Evolutionary conservation across 2,888 invertebrate genomes (phyloP), one percentile per base, ranked within the genome.

Genomic region (Pegoplata infirma): DNA sequence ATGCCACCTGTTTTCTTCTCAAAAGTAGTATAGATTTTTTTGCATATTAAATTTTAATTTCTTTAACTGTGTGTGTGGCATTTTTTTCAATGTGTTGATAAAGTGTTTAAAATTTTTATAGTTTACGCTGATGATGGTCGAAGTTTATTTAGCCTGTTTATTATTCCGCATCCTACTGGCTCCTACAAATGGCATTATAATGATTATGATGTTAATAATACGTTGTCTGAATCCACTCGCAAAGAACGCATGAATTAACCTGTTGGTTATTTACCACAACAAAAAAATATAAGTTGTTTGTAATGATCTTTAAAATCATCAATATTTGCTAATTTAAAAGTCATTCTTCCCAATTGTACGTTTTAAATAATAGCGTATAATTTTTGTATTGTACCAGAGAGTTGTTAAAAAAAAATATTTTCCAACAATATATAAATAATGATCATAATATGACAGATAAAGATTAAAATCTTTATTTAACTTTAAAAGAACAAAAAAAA

Each of bases 221-320:
- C n/a, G n/a, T n/a, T n/a, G n/a, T n/a, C 10, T 61, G 56, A 49
- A 49, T 56, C 56, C 56, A 63, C n/a, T 46, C 19, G 19, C 55
- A 28, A 12, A 16, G 17, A 7, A 3, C 46, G 32, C 63, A 25
- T 46, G 36, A 40, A 40, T 40, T 12, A 40, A 40, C 36, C 36
- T 61, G 49, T n/a, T 21, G 49, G 36, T 17, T 66, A 64, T 67
- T 79, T 69, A 55, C 66, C 66, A 47, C 69, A 36, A n/a, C n/a
- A n/a, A n/a, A n/a, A n/a, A 66, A 74, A 79, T 74, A n/a, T 79
- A 74, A 79, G 69, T 79, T 79, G 78, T 79, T 74, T 79, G 55
- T 56, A 74, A 61, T 71, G 78, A 79, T 79, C 74, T 79, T n/a
- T 49, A 47, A 66, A 66, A 66, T 74, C n/a, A 69, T 61, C 59